Evolutionary conservation across 2,888 invertebrate genomes (phyloP).

Genomic region (Quadroppia sp.): DNA sequence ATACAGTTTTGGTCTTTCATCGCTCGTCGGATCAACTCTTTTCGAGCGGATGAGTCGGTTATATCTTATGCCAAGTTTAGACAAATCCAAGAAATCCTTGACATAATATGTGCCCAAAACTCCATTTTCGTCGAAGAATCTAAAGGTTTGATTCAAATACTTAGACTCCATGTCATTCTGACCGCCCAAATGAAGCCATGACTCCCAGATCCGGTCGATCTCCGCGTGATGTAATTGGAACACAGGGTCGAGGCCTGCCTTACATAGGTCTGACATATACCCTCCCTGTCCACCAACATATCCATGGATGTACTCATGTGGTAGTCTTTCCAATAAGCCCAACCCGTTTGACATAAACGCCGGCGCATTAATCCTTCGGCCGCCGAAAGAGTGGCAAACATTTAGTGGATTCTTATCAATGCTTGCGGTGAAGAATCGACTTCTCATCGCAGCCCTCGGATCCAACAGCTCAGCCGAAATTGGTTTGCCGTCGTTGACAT

Average conservation of each 20-base stretch:
- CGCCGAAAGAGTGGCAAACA: constrained; percentile 12
- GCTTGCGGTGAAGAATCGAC: not conserved
- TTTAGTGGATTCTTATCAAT: not conserved
- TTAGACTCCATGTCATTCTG: not conserved
- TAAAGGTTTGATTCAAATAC: not conserved
- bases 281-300: not conserved
- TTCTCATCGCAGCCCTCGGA: not conserved
- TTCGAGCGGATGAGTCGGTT: not conserved
- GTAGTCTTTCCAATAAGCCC: not conserved
- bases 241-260: not conserved
- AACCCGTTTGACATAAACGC: not conserved
- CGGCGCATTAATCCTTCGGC: not conserved
- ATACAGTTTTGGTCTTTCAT: not conserved
- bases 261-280: not conserved
- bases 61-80: not conserved
- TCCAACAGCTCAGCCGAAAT: not conserved
- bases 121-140: not conserved
- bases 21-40: not conserved
- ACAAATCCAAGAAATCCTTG: not conserved
- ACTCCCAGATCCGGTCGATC: not conserved
- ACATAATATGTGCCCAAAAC: not conserved
- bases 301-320: not conserved
- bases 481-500: not conserved
- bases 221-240: not conserved
- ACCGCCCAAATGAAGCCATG: not conserved